Evolutionary conservation across 1,140 invertebrate species (phyloP), one percentile per base, ranked within the genome.

Genomic region (Drosophila tristis): DNA sequence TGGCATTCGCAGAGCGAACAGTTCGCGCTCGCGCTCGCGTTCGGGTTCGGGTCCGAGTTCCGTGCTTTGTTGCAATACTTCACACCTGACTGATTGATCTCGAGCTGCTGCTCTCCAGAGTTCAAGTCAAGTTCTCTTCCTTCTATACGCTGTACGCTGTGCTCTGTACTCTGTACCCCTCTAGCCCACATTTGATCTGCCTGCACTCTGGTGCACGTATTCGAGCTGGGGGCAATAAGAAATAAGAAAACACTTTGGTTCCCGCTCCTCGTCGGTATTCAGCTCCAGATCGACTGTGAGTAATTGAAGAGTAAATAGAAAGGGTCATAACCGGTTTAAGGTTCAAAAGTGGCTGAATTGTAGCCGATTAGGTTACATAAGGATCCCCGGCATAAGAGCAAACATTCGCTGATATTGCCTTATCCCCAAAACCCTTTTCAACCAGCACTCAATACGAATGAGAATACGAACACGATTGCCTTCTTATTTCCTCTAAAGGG

Each of bases 81-180:
- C 84, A 87, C 84, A 87, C 84, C 84, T 87, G 84, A 87, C 80
- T 85, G 80, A 86, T 85, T 85, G 77, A 85, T 80, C 81, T 74
- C 58, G 26, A 56, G 13, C 16, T 50, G 8, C 43, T 26, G 54
- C 26, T 63, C 26, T 63, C 53, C 50, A 60, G 63, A 64, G 63
- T 64, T 64, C 60, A 66, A n/a, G 25, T 59, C 45, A 31, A 48
- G 62, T 42, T 45, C 49, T 66, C 59, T 48, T 39, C 66, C 66
- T 57, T 70, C 31, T 35, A 9, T 11, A 11, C 31, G 9, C 31
- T 35, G 31, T 16, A 16, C 16, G 1, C 16, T 16, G 20, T 4
- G 11, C 31, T 9, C 35, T 56, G 20, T 4, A 35, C 31, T 9
- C 35, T 56, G 51, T 56, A 25, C 64, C 67, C 57, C 44, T 39